Base-by-base conservation (phyloP, 2,113 vertebrate genomes). In the Aramus guarauna region DNA sequence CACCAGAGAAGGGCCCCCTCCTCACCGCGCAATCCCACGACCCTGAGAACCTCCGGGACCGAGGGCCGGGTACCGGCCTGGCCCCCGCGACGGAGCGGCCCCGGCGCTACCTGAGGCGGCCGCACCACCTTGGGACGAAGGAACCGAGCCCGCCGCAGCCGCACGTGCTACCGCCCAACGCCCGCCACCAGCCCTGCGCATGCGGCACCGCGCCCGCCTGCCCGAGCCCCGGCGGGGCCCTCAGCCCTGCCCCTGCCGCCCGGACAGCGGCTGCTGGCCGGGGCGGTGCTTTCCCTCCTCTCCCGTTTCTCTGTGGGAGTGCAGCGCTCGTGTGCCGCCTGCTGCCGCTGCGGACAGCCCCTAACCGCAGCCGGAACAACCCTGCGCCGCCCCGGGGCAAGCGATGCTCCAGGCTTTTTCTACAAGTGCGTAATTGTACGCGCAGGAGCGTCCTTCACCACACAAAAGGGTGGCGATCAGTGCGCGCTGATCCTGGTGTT, bases 351-450 rank as follows among this genome's bases (percentile, higher is more conserved):
- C 19, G 20, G 24, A 16, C 39, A 5, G 1, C 10, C 10, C 29
- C 11, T 6, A 3, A 1, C 13, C 26, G 4, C 32, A 23, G 67
- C 15, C 12, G 5, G 6, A 8, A 6, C 9, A 5, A 2, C 15
- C 12, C 24, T 5, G 1, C 21, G 12, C 16, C 12, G 16, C 16
- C 4, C 9, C 2, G 27, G 50, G 11, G 41, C 41, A 3, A 3
- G 4, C 5, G 11, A 1, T 6, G 21, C n/a, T 10, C 11, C 20
- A 2, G 47, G n/a, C 8, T 15, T 6, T 9, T 37, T 17, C 39
- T 20, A 0, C 37, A 11, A 4, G 9, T 4, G 12, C 12, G 0
- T 12, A 4, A 8, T 0, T 2, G 13, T 21, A 2, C 2, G 52
- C 36, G 37, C 18, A 3, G 45, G 1, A 1, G 22, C 4, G 4